Conservation (phyloP, 2,797 vertebrate genomes). For the Acridotheres tristis region DNA sequence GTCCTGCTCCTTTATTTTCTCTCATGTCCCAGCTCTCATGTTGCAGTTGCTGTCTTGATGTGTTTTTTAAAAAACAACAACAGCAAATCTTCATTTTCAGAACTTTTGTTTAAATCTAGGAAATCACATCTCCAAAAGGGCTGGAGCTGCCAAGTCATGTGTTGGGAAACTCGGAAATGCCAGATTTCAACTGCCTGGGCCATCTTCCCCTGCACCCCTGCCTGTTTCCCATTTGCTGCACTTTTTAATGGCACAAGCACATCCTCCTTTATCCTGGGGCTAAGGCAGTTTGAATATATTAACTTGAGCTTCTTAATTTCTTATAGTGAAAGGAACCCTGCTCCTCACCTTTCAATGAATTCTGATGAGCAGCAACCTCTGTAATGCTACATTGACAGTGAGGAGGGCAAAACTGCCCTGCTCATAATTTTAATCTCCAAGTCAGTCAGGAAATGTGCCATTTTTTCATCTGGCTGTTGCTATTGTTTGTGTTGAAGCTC, state of each 20-base stretch:
- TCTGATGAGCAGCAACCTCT: background rate
- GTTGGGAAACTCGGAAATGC: background rate
- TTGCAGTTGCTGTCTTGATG: background rate
- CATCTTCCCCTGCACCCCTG: background rate
- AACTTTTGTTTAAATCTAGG: background rate
- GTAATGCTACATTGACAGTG: fast-evolving
- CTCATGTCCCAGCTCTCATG: fast-evolving
- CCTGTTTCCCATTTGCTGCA: background rate
- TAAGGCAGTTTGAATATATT: background rate
- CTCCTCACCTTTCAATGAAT: fast-evolving
- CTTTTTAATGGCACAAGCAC: background rate
- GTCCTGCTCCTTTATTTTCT: background rate
- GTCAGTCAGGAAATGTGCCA: background rate
- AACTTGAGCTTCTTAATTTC: background rate
- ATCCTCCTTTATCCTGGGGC: background rate
- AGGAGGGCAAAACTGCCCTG: background rate
- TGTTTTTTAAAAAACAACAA: background rate
- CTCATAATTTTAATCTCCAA: background rate
- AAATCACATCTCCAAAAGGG: background rate
- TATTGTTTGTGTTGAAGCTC: background rate
- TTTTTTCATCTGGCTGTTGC: background rate
- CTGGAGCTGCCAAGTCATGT: background rate
- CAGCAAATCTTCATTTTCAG: background rate
- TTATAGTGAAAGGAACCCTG: background rate
- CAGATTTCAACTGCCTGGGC: background rate